Evolutionary conservation across 2,888 invertebrate species (phyloP).

Genomic region (Catonia carolina): DNA sequence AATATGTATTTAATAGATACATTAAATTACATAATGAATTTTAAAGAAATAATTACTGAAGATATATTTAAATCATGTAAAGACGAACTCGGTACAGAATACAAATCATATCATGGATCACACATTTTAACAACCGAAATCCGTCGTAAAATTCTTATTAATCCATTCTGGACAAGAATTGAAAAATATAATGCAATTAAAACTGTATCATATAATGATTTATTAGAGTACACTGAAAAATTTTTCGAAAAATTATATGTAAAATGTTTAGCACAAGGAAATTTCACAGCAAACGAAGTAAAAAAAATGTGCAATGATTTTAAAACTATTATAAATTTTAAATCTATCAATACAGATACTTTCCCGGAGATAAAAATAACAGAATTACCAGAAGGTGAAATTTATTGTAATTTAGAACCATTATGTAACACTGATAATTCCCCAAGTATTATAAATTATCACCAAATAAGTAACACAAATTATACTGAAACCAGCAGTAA

Average conservation of each 20-base stretch:
- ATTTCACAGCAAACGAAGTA: constrained; percentile 58
- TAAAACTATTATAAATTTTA: constrained; percentile 50
- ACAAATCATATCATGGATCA: constrained; percentile 58
- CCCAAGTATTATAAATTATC: constrained; percentile 76
- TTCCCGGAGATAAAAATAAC: constrained; percentile 29
- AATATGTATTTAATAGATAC: constrained; percentile 65
- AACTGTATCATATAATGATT: constrained; percentile 50
- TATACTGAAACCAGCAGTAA: constrained; percentile 23
- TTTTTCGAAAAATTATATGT: constrained; percentile 59
- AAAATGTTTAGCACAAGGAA: constrained; percentile 74
- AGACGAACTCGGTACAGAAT: constrained; percentile 50
- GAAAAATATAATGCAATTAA: constrained; percentile 56
- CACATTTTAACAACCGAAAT: too few species aligned
- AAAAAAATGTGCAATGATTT: constrained; percentile 53
- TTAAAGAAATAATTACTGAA: constrained; percentile 48
- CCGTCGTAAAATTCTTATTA: too few species aligned
- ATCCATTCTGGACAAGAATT: constrained; percentile 60
- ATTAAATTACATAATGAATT: constrained; percentile 55
- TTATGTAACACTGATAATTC: constrained; percentile 69
- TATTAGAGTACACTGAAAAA: constrained; percentile 53
- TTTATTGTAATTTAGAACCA: constrained; percentile 58
- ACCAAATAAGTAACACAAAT: constrained; percentile 53
- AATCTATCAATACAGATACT: constrained; percentile 42
- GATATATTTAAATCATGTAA: constrained; percentile 65
- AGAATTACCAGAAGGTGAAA: constrained; percentile 40